Evolutionary conservation across 2,797 vertebrate genomes (phyloP).

Genomic region (Rhinoraja longicauda): DNA sequence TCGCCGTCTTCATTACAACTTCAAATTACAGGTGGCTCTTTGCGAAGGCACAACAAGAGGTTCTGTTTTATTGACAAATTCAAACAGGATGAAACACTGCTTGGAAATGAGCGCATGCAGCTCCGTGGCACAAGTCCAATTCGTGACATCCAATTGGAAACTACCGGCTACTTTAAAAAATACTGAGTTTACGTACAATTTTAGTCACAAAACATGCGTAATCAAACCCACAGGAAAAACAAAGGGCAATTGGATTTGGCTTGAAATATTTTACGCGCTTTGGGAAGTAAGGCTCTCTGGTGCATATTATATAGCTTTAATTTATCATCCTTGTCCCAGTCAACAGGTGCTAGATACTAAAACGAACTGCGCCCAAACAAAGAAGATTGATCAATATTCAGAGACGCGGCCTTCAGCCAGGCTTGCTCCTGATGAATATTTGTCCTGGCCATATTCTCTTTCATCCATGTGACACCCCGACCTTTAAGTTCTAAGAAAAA

Average conservation of each 20-base stretch:
- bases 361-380: constrained; percentile 13
- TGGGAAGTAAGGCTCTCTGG: not conserved
- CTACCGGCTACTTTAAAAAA: not conserved
- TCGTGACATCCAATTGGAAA: not conserved
- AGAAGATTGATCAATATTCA: constrained; percentile 34
- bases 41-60: not conserved
- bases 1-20: not conserved
- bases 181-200: not conserved
- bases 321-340: constrained; percentile 17
- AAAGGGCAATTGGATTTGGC: not conserved
- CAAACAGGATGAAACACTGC: not conserved
- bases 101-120: not conserved
- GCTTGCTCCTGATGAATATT: constrained; percentile 15
- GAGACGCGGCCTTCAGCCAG: not conserved
- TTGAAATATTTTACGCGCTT: not conserved
- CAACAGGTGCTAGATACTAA: constrained; percentile 34
- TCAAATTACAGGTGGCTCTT: constrained; percentile 13
- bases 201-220: not conserved
- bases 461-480: constrained; percentile 2
- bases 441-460: constrained; percentile 24
- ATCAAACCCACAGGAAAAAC: not conserved
- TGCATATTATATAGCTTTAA: not conserved
- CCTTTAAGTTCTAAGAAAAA: not conserved
- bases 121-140: not conserved
- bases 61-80: not conserved